These are phyloP conservation scores for Bhutanitis thaidina DNA, from an alignment of 2,888 invertebrate species.

Conservation along the genomic window DNA sequence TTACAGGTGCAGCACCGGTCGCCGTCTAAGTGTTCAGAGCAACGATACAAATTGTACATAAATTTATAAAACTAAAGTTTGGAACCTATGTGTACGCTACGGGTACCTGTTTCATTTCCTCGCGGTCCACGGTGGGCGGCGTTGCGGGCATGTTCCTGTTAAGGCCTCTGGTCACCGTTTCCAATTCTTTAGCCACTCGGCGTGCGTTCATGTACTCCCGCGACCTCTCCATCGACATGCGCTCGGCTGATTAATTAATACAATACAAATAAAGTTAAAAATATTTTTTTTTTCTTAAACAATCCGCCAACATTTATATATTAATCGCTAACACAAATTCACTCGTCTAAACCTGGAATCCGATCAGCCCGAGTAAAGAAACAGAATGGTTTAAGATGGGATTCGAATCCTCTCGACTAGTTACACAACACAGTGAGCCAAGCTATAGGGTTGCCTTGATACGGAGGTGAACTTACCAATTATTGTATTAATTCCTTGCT, in stretches of 20 bases:
- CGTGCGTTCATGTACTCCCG: conserved; percentile 99
- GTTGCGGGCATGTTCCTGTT: conserved; percentile 97
- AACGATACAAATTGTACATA: too few species aligned
- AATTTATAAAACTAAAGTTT: too few species aligned
- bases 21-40: too few species aligned
- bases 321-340: not conserved
- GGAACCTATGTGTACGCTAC: too few species aligned
- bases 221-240: conserved; percentile 97
- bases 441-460: too few species aligned
- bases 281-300: not conserved
- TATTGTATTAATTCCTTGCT: conserved; percentile 90
- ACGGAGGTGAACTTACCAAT: conserved; percentile 57
- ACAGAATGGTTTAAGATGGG: too few species aligned
- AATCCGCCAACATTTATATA: not conserved
- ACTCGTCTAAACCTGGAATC: too few species aligned
- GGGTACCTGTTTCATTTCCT: conserved; percentile 96
- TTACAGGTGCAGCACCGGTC: too few species aligned
- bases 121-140: conserved; percentile 94
- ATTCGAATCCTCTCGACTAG: too few species aligned
- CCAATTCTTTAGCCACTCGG: conserved; percentile 97
- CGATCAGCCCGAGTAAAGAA: too few species aligned
- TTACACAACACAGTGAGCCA: too few species aligned
- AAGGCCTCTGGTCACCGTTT: conserved; percentile 95
- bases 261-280: not conserved
- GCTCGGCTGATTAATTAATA: conserved; percentile 84